Evolutionary conservation across 64 coral and sea anemone species (phyloP), one percentile per base, ranked within the genome.

Genomic region (Pachyseris speciosa): DNA sequence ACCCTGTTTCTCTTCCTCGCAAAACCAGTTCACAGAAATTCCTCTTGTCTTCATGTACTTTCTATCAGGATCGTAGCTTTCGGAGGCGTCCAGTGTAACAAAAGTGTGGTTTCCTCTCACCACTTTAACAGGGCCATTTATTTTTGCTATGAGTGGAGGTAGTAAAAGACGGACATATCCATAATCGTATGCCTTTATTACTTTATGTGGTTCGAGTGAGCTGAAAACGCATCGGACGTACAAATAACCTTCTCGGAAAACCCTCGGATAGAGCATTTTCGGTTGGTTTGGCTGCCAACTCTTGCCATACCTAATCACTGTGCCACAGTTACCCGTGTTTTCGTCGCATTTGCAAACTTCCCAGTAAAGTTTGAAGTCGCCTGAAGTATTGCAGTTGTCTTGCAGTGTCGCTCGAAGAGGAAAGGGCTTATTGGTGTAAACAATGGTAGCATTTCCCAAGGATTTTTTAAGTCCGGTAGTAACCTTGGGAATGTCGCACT

Each of bases 11-110:
- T 69, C 61, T 74, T 69, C 75, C 76, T 69, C 36, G 37, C 95
- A 97, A 10, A 59, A 44, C 95, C 95, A 97, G 0, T 72, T 85
- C 44, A 85, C 80, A 9, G 51, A 79, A 0, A 97, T 41, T 12
- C 48, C 80, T 15, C 86, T 22, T 30, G 83, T 48, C 48, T 74
- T 74, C 28, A 37, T 50, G 63, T 36, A 49, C 36, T 13, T 43
- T 44, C 37, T 12, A 40, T 83, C 69, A 9, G 95, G 95, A 55
- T 97, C 95, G 57, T 85, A 93, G 8, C 91, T 94, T 34, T 61
- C 22, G 17, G 32, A 74, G 45, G 55, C 91, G 73, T 93, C 65
- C 4, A 97, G 45, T 70, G 41, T 12, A 17, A 97, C 10, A 37
- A 69, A 2, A 9, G 38, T 37, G 0, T 72, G 91, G 37, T 72